Percentiles rank a stretch among this genome's conserved stretches.
Evolutionary conservation across 2,888 invertebrate species (phyloP).

Genomic region (Callimorpha dominula): DNA sequence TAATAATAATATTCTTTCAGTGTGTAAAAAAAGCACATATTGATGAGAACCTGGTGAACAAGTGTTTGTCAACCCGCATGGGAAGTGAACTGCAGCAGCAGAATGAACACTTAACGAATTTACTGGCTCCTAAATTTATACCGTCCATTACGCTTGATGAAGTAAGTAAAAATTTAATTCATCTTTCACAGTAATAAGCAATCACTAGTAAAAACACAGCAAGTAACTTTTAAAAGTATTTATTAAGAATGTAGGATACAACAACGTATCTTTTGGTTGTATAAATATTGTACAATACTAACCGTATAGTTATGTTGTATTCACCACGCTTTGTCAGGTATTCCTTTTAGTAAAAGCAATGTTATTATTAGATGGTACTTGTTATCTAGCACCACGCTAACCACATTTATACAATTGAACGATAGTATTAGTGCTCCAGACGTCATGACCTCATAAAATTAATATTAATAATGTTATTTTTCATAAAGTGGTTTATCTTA

Average conservation of each 20-base stretch:
- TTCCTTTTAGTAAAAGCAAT: no score
- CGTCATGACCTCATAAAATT: no score
- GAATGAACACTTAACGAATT: conserved; percentile 79
- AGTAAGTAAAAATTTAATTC: conserved; percentile 63
- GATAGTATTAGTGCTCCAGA: no score
- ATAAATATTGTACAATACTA: neutral
- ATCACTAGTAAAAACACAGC: no score
- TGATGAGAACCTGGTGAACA: conserved; percentile 44
- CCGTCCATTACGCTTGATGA: conserved; percentile 83
- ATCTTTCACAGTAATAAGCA: neutral
- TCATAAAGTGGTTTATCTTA: no score
- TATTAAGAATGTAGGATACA: neutral
- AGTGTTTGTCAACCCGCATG: conserved; percentile 63
- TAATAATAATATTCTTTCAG: conserved; percentile 58
- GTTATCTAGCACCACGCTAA: no score
- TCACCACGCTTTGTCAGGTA: no score
- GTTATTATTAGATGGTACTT: no score
- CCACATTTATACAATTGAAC: no score
- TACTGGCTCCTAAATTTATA: conserved; percentile 77
- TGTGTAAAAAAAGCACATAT: conserved; percentile 65
- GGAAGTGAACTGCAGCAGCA: conserved; percentile 79
- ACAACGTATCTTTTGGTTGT: neutral
- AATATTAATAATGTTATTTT: no score
- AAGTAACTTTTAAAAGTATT: no score
- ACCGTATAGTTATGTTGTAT: no score